phyloP scores from a whole-genome alignment of 2,888 invertebrate species.

The Drosophila affinis region DNA sequence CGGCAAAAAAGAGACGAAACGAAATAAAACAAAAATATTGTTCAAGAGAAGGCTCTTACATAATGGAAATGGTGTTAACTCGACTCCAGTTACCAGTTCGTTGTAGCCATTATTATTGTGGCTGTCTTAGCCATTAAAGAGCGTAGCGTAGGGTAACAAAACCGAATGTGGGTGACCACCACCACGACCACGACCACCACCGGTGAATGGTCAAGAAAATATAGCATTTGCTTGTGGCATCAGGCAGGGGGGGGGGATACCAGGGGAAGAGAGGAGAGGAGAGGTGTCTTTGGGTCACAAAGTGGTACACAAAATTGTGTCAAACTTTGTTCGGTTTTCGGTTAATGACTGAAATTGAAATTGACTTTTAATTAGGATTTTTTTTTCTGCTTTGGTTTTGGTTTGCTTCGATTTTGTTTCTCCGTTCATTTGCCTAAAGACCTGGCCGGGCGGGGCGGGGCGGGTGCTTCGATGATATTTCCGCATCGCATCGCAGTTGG shows the following conservation, averaged over 20 bases:
- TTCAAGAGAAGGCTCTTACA: slow-evolving; percentile 45
- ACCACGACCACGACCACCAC: background rate
- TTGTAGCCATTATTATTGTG: slow-evolving; percentile 21
- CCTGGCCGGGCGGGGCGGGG: background rate
- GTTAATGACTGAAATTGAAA: slow-evolving; percentile 61
- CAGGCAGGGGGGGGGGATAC: background rate
- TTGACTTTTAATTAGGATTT: slow-evolving; percentile 64
- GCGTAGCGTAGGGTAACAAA: slow-evolving; percentile 27
- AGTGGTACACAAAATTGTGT: slow-evolving; percentile 53
- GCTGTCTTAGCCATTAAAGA: slow-evolving; percentile 55
- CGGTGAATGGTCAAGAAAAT: slow-evolving; percentile 41
- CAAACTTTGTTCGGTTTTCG: slow-evolving; percentile 49
- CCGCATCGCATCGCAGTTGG: slow-evolving; percentile 33
- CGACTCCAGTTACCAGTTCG: slow-evolving; percentile 41
- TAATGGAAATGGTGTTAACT: slow-evolving; percentile 58
- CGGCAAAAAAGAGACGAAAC: slow-evolving; percentile 38
- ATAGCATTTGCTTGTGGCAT: slow-evolving; percentile 25
- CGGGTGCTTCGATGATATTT: slow-evolving; percentile 12
- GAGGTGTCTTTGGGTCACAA: slow-evolving; percentile 2
- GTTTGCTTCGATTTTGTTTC: slow-evolving; percentile 7
- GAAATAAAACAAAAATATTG: slow-evolving; percentile 21
- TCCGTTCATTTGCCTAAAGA: slow-evolving; percentile 22
- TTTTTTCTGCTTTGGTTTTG: background rate
- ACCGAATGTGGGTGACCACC: slow-evolving; percentile 61
- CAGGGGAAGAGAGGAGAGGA: background rate